Percentiles rank a stretch among this genome's conserved stretches.
These are phyloP conservation scores for Aspidoscelis tigris DNA, from an alignment of 2,113 vertebrate species.

Conservation along the genomic window DNA sequence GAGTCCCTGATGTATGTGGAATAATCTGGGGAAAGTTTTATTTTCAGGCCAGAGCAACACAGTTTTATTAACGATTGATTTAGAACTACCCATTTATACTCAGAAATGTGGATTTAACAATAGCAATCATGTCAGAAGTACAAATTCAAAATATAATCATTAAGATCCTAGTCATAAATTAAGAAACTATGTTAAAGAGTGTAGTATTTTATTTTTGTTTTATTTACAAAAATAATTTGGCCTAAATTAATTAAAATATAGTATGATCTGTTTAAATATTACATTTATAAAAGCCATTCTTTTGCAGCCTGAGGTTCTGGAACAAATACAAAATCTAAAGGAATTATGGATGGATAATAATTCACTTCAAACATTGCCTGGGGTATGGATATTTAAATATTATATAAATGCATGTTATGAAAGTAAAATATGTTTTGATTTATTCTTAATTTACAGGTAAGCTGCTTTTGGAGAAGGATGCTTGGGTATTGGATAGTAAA, in stretches of 20 bases:
- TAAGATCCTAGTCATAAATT: not conserved
- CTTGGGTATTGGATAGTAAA: accelerated
- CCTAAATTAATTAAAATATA: not conserved
- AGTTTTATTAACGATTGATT: not conserved
- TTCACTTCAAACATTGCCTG: slow-evolving; percentile 92
- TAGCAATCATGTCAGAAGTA: not conserved
- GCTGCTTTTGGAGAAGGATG: not conserved
- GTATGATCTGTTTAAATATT: not conserved
- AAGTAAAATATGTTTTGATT: not conserved
- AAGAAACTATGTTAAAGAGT: not conserved
- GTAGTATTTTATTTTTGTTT: accelerated
- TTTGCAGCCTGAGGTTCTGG: slow-evolving; percentile 93
- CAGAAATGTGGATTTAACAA: not conserved
- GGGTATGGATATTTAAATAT: slow-evolving; percentile 84
- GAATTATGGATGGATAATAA: slow-evolving; percentile 99
- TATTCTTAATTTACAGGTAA: not conserved
- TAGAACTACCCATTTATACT: not conserved
- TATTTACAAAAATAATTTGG: not conserved
- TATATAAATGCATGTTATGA: not conserved
- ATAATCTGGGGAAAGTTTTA: not conserved
- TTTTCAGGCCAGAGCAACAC: too few relatives aligned
- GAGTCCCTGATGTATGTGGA: not conserved
- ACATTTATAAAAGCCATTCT: slow-evolving; percentile 18
- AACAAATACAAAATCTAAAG: slow-evolving; percentile 95
- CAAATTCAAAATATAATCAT: not conserved